Conservation (phyloP, 2,888 invertebrate species). For the Alloscopus bannaensis region DNA sequence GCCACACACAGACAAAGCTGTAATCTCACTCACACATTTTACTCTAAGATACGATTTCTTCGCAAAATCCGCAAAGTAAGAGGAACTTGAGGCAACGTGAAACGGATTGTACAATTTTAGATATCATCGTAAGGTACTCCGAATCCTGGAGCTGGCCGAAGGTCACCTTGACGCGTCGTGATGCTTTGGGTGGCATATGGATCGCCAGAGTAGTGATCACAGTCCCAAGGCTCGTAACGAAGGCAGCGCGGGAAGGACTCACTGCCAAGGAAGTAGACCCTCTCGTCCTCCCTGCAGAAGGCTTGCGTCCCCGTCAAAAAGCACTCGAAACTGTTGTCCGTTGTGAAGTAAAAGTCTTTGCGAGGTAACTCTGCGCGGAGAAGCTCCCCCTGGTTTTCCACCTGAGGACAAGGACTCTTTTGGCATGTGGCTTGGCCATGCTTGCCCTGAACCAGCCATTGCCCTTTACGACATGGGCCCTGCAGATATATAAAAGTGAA, state of each 20-base stretch:
- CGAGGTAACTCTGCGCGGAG: slow-evolving; percentile 48
- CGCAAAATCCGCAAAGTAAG: no score
- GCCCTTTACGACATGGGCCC: slow-evolving; percentile 64
- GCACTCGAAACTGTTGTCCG: slow-evolving; percentile 47
- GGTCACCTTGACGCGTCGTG: slow-evolving; percentile 37
- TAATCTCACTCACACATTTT: no score
- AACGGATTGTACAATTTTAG: slow-evolving; percentile 20
- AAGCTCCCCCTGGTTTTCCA: slow-evolving; percentile 49
- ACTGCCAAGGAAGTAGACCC: slow-evolving; percentile 53
- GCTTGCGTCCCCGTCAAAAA: slow-evolving; percentile 62
- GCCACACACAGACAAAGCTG: background rate
- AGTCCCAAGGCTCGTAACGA: slow-evolving; percentile 54
- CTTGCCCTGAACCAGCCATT: slow-evolving; percentile 55
- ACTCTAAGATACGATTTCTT: no score
- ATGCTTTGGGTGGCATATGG: background rate
- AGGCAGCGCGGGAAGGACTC: slow-evolving; percentile 51
- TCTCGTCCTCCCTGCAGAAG: slow-evolving; percentile 50
- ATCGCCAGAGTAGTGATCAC: slow-evolving; percentile 22
- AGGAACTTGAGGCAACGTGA: no score
- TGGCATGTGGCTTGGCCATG: slow-evolving; percentile 49
- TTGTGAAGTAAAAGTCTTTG: slow-evolving; percentile 59
- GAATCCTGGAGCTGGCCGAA: slow-evolving; percentile 47
- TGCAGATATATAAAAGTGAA: slow-evolving; percentile 20
- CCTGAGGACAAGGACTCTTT: slow-evolving; percentile 65
- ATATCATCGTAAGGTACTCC: slow-evolving; percentile 63